Conservation (phyloP, 2,888 invertebrate genomes). For the Tuta absoluta region DNA sequence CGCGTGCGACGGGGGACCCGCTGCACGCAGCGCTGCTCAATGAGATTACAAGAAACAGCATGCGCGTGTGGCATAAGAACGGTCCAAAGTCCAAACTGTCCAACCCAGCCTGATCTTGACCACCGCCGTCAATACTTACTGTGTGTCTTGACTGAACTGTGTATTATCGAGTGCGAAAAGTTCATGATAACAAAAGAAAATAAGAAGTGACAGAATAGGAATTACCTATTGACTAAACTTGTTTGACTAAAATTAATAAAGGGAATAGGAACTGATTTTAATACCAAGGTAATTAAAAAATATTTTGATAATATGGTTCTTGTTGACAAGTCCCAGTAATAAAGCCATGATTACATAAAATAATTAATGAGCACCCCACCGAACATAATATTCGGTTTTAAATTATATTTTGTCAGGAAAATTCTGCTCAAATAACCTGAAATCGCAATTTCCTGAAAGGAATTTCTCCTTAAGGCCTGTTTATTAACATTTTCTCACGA, state of each 20-base stretch:
- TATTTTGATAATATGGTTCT: neutral
- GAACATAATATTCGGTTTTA: slow-evolving; percentile 16
- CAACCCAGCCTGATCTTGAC: too few relatives aligned
- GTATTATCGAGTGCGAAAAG: too few relatives aligned
- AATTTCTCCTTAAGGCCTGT: slow-evolving; percentile 2
- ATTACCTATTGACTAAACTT: too few relatives aligned
- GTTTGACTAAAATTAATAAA: neutral
- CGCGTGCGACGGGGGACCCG: too few relatives aligned
- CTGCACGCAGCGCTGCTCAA: too few relatives aligned
- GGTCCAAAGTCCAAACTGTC: too few relatives aligned
- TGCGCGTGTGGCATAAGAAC: neutral
- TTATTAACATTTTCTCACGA: slow-evolving; percentile 19
- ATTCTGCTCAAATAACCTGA: slow-evolving; percentile 13
- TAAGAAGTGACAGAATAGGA: too few relatives aligned
- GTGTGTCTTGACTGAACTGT: too few relatives aligned
- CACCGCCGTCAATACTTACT: too few relatives aligned
- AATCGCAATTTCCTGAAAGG: slow-evolving; percentile 23
- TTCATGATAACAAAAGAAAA: too few relatives aligned
- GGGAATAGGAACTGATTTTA: neutral
- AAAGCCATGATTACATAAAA: slow-evolving; percentile 26
- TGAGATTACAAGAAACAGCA: too few relatives aligned
- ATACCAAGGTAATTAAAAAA: neutral
- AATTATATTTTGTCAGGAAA: slow-evolving; percentile 25
- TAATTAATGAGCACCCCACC: slow-evolving; percentile 24
- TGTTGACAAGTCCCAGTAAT: slow-evolving; percentile 22